These are phyloP conservation scores for Sepiola atlantica DNA, from an alignment of 2,888 invertebrate species.

Conservation along the genomic window DNA sequence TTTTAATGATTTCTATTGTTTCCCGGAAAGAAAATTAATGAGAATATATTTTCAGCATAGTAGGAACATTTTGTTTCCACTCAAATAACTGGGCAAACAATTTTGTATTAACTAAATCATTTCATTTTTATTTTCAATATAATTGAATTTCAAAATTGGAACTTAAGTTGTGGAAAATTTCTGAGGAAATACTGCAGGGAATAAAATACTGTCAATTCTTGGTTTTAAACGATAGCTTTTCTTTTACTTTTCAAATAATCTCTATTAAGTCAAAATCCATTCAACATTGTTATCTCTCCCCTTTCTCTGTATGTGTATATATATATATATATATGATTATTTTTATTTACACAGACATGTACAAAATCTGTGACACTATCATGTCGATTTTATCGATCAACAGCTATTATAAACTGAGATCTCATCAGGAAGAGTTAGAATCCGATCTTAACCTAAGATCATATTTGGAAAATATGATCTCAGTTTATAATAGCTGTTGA, in stretches of 20 bases:
- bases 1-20: neutral
- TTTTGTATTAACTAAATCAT: neutral
- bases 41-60: neutral
- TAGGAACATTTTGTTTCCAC: neutral
- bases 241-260: neutral
- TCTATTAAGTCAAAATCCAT: too few relatives aligned
- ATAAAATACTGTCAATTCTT: neutral
- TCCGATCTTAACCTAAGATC: too few relatives aligned
- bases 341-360: too few relatives aligned
- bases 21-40: neutral
- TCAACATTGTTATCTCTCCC: too few relatives aligned
- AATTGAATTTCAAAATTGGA: neutral
- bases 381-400: too few relatives aligned
- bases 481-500: too few relatives aligned
- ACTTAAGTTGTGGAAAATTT: neutral
- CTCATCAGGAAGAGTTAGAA: too few relatives aligned
- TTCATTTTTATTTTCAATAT: neutral
- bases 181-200: neutral
- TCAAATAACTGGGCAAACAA: neutral
- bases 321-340: too few relatives aligned
- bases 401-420: too few relatives aligned
- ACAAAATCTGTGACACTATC: too few relatives aligned
- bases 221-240: neutral
- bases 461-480: too few relatives aligned
- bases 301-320: too few relatives aligned